Base-by-base conservation (phyloP, 2,797 vertebrate species). In the Sitta carolinensis region DNA sequence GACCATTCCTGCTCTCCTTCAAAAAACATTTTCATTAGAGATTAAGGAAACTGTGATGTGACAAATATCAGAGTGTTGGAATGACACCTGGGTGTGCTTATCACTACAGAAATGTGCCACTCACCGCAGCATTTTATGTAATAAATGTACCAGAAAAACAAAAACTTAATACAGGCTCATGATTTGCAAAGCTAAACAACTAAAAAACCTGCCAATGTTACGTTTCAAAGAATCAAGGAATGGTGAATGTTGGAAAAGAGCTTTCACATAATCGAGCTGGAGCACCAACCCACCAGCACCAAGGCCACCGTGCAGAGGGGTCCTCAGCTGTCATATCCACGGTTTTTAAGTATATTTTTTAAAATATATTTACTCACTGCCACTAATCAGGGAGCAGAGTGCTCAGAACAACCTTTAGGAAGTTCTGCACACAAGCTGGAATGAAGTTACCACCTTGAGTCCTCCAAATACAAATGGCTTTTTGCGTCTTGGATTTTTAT, bases 311-410 rank as follows among this genome's bases (percentile, higher is more conserved):
- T 8, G 18, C 16, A 27, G 1, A 4, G 42, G 7, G 27, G 32
- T 36, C 62, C 55, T 32, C 55, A 32, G 43, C 54, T 36, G 47
- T 14, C 34, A 48, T 1, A 16, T 0, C 9, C 22, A 5, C 2
- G 0, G 4, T 11, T 50, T 62, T 14, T 20, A 11, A 32, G 5
- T 10, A 4, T 1, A 36, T 36, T 36, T 36, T 55, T 14, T 20
- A 8, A 11, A 32, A 6, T 10, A 4, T 1, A 16, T 62, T 69
- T 10, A 20, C 21, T 45, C 34, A 0, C 10, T 62, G 59, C 19
- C 32, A 4, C 21, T 36, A 4, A 1, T 2, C 27, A 16, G 55
- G 61, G 67, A 34, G 32, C 0, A 0, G 0, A 43, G 61, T 2
- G 48, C 67, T 68, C 3, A 0, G 58, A 45, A 13, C 2, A 10